Evolutionary conservation across 2,113 vertebrate species (phyloP).

Genomic region (Anguilla rostrata): DNA sequence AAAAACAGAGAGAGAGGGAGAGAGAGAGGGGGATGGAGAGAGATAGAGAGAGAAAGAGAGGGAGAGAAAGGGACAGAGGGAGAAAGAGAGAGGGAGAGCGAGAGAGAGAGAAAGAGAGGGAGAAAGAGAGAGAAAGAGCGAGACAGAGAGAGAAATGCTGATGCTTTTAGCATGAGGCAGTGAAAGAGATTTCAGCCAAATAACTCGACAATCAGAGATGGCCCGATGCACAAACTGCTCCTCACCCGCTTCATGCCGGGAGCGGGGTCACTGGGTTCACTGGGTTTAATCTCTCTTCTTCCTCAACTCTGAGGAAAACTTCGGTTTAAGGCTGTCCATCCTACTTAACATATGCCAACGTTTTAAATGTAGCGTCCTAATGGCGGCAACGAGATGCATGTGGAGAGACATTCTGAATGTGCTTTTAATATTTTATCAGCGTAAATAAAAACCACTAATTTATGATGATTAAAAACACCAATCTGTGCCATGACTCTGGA

Average conservation of each 20-base stretch:
- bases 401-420: not conserved
- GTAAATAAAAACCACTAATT: too few species aligned
- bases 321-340: conserved; percentile 61
- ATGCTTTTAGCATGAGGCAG: conserved; percentile 69
- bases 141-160: conserved; percentile 50
- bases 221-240: not conserved
- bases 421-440: not conserved
- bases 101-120: conserved; percentile 35
- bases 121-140: not conserved
- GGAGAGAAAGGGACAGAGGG: conserved; percentile 31
- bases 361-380: conserved; percentile 32
- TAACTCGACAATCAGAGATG: conserved; percentile 62
- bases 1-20: conserved; percentile 1
- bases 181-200: conserved; percentile 57
- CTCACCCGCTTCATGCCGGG: conserved; percentile 34
- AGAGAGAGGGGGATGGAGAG: conserved; percentile 23
- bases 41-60: not conserved
- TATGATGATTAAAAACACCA: too few species aligned
- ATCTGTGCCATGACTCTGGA: too few species aligned
- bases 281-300: conserved; percentile 51
- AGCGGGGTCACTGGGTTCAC: conserved; percentile 47
- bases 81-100: not conserved
- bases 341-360: conserved; percentile 67
- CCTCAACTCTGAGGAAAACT: conserved; percentile 55
- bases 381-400: not conserved